Conservation (phyloP, 2,113 vertebrate species). For the Alces alces region DNA sequence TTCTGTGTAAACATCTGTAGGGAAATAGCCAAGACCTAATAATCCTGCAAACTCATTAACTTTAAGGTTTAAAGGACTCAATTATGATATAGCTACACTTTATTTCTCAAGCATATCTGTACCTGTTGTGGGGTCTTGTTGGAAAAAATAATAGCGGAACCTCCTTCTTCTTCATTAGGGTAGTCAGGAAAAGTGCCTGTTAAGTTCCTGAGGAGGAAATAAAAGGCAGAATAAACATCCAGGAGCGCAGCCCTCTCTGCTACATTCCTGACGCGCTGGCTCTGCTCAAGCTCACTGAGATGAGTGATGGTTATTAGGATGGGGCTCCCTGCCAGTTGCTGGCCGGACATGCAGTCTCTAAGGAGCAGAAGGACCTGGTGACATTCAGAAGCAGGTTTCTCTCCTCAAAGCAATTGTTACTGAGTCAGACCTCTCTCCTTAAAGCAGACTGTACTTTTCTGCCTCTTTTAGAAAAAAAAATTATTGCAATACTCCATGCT, state of each 20-base stretch:
- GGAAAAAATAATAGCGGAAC: slow-evolving; percentile 83
- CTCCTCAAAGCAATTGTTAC: background rate
- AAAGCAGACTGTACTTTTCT: background rate
- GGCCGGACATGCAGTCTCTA: fast-evolving
- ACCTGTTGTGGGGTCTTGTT: slow-evolving; percentile 87
- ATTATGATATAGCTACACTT: fast-evolving
- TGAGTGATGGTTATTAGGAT: background rate
- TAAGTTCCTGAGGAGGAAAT: slow-evolving; percentile 79
- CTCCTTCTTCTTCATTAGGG: slow-evolving; percentile 81
- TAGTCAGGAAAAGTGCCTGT: slow-evolving; percentile 86
- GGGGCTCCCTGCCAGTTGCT: fast-evolving
- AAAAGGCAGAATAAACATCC: background rate
- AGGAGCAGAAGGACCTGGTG: background rate
- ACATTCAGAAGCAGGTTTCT: background rate
- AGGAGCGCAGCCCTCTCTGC: fast-evolving
- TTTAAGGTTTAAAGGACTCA: background rate
- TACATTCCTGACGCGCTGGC: fast-evolving
- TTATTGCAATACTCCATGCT: background rate
- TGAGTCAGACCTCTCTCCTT: background rate
- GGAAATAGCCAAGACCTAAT: background rate
- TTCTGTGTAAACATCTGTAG: fast-evolving
- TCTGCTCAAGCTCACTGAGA: background rate
- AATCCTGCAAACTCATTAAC: fast-evolving
- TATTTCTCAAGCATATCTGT: background rate
- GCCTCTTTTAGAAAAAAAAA: background rate